Evolutionary conservation across 2,888 invertebrate species (phyloP).

Genomic region (Tryphoninae sp.): DNA sequence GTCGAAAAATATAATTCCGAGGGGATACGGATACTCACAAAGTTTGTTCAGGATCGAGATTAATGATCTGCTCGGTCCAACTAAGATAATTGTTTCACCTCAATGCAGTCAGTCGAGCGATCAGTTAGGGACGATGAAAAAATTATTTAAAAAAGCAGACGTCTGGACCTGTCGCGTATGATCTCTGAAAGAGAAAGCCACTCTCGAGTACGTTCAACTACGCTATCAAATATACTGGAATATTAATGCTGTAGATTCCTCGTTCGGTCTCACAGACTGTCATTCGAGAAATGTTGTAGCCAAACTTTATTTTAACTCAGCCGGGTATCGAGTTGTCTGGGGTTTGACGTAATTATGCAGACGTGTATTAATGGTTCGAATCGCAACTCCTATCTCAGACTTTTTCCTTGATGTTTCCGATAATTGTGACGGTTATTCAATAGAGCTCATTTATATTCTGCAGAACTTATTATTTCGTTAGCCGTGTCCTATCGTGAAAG

Average conservation of each 20-base stretch:
- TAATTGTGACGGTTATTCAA: not conserved
- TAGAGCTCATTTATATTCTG: not conserved
- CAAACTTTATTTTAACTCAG: too few relatives aligned
- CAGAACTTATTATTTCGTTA: not conserved
- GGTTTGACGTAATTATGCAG: too few relatives aligned
- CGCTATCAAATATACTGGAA: too few relatives aligned
- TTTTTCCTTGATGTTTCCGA: conserved; percentile 6
- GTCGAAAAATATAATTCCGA: too few relatives aligned
- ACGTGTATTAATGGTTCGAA: not conserved
- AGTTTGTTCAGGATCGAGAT: not conserved
- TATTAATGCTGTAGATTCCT: too few relatives aligned
- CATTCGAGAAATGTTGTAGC: too few relatives aligned
- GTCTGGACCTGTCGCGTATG: too few relatives aligned
- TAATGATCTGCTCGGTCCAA: not conserved
- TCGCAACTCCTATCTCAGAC: not conserved
- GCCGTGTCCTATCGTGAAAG: too few relatives aligned
- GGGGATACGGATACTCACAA: not conserved
- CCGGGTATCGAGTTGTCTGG: too few relatives aligned
- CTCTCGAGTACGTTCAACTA: too few relatives aligned
- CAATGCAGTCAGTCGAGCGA: not conserved
- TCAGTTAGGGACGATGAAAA: not conserved
- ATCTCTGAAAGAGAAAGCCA: too few relatives aligned
- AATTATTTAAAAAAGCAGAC: not conserved
- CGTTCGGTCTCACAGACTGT: too few relatives aligned
- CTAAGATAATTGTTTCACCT: not conserved